Evolutionary conservation across 2,888 invertebrate species (phyloP).

Genomic region (Phymatocera aterrima): DNA sequence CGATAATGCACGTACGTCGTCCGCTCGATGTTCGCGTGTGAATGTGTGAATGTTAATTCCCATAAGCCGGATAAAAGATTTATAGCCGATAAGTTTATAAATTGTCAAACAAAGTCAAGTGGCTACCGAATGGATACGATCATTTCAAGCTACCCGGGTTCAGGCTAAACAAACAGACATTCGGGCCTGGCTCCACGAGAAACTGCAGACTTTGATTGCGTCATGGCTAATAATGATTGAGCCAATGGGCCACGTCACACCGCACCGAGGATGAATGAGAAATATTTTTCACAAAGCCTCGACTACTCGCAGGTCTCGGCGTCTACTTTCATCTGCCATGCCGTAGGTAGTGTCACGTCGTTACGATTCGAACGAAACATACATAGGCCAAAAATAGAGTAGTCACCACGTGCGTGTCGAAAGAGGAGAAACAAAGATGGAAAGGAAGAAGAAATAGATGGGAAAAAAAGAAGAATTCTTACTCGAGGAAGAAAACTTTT

Average conservation of each 20-base stretch:
- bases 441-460: slow-evolving; percentile 18
- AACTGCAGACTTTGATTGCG: neutral
- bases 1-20: no score
- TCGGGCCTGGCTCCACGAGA: neutral
- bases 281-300: slow-evolving; percentile 9
- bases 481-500: slow-evolving; percentile 51
- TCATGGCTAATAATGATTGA: neutral
- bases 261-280: neutral
- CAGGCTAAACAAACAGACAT: slow-evolving; percentile 1
- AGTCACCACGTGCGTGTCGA: slow-evolving; percentile 42
- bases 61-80: neutral
- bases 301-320: neutral
- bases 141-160: neutral
- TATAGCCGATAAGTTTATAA: neutral
- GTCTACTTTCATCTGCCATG: slow-evolving; percentile 23
- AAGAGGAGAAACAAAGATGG: slow-evolving; percentile 18
- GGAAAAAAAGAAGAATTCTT: slow-evolving; percentile 50
- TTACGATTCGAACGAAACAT: neutral
- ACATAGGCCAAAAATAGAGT: slow-evolving; percentile 14
- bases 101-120: neutral
- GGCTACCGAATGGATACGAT: neutral
- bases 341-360: slow-evolving; percentile 11
- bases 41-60: no score
- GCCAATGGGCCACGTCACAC: neutral
- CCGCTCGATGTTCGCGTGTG: no score